Evolutionary conservation across 1,140 invertebrate species (phyloP), one percentile per base, ranked within the genome.

Genomic region (Drosophila rufa): DNA sequence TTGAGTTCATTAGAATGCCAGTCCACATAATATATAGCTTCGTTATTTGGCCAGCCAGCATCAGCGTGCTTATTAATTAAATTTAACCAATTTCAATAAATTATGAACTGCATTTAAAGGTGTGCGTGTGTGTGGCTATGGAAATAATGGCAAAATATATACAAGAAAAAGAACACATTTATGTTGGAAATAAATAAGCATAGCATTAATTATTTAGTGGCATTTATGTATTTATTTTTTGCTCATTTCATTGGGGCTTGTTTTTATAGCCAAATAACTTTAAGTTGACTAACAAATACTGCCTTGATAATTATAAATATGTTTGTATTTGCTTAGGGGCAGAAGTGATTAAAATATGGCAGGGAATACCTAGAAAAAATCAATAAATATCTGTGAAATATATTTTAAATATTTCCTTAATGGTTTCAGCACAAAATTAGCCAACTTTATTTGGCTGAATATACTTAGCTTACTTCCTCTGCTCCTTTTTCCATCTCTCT

Each of bases 131-230:
- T 55, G 53, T 40, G 53, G 33, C 17, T 22, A 40, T 22, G 4
- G 19, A 56, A 56, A 56, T 56, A 56, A 40, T 40, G 19, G 8
- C 0, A 4, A 25, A 56, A 22, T 56, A 56, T 56, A 56, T 25
- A 11, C 19, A 56, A 40, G 19, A 1, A 15, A 15, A 7, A n/a
- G 19, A 40, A 14, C 36, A 14, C 15, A 40, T 56, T 40, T 56
- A 11, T 40, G 19, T n/a, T 11, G 7, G 4, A n/a, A 22, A 56
- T 40, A 56, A 25, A 56, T 56, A 56, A 40, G 36, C 19, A 36
- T 4, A 14, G 14, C 36, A 56, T 56, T 40, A 56, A 56, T 56
- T 56, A 56, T 56, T 56, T 56, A 56, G 33, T 56, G 19, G 14
- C 53, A 25, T 56, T 56, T 40, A 11, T 56, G 8, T 56, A 22